Percentiles rank a stretch among this genome's conserved stretches.
These are phyloP conservation scores for Bagarius yarrelli DNA, from an alignment of 2,113 vertebrate genomes.

Conservation along the genomic window DNA sequence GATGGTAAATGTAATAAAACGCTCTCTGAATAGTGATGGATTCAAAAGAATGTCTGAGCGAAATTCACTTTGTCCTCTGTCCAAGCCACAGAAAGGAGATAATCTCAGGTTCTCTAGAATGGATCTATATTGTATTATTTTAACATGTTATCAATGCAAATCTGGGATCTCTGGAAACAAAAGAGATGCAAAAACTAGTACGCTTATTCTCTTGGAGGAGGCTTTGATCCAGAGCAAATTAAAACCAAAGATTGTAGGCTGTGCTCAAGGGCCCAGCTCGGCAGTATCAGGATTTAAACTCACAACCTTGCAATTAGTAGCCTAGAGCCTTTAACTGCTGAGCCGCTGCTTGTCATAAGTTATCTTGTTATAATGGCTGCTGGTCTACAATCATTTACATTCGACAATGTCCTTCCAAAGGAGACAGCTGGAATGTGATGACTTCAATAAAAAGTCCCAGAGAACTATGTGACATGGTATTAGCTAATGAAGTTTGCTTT, in stretches of 20 bases:
- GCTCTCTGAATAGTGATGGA: constrained; percentile 47
- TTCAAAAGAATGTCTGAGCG: constrained; percentile 50
- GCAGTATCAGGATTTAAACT: constrained; percentile 2
- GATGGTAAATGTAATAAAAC: constrained; percentile 54
- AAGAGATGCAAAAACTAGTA: constrained; percentile 15
- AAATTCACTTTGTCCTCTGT: constrained; percentile 51
- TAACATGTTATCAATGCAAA: constrained; percentile 51
- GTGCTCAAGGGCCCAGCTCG: neutral
- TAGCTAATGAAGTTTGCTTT: constrained; percentile 63
- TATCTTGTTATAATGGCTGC: constrained; percentile 34
- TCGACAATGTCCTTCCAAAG: constrained; percentile 42
- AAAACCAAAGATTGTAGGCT: neutral
- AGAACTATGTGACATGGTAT: constrained; percentile 30
- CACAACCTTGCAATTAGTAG: constrained; percentile 10
- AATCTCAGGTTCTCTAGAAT: constrained; percentile 48
- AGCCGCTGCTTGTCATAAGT: neutral
- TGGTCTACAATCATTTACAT: constrained; percentile 39
- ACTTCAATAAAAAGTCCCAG: constrained; percentile 29
- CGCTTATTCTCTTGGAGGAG: neutral
- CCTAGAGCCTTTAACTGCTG: constrained; percentile 4
- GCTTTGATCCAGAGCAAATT: neutral
- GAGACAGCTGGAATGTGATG: constrained; percentile 28
- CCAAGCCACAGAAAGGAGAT: constrained; percentile 36
- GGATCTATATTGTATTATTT: constrained; percentile 51
- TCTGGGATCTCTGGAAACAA: constrained; percentile 24